Base-by-base conservation (phyloP, 2,113 vertebrate species). In the Chrysochloris asiatica region DNA sequence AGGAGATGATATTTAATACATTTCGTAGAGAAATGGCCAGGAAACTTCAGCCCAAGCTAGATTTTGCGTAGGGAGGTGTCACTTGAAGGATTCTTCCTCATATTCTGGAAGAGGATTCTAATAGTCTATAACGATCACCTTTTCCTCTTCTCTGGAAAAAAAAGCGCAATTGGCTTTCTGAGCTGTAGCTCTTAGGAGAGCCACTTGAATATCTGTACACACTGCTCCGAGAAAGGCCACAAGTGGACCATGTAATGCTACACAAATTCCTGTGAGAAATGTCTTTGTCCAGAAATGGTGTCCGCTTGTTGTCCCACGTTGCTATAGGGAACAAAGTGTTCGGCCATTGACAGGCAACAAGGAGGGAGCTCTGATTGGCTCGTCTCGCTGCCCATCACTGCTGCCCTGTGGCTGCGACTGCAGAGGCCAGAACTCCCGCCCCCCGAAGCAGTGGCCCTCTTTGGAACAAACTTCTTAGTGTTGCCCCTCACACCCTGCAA, bases 281-380 rank as follows among this genome's bases (percentile, higher is more conserved):
- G 2, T 63, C 94, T 95, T 93, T 86, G 94, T 94, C 85, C 93
- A 67, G 92, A 79, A 52, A 76, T 52, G 36, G 50, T 43, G 79
- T 76, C 63, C 13, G 87, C 88, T 43, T 79, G 88, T 90, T 71
- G 91, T 80, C 73, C 63, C 28, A 47, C 14, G 83, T 96, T 95
- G 96, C 93, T 88, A 94, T 88, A 33, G 93, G 86, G 90, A 94
- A 93, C 85, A 19, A 56, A 30, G 28, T 61, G 63, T 56, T 85
- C 86, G 2, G 94, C 72, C 78, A 63, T 72, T 14, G 81, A 54
- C 67, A 75, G 30, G 48, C 84, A 36, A 78, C 3, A 16, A 84
- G 67, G 73, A n/a, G 67, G 50, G 85, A 41, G 38, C 56, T 76
- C 65, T 86, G 83, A 94, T 92, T 93, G 96, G 96, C 65, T 84